Percentiles rank a stretch among this genome's conserved stretches.
phyloP scores from a whole-genome alignment of 2,797 vertebrate species.

The Gambelia wislizenii region DNA sequence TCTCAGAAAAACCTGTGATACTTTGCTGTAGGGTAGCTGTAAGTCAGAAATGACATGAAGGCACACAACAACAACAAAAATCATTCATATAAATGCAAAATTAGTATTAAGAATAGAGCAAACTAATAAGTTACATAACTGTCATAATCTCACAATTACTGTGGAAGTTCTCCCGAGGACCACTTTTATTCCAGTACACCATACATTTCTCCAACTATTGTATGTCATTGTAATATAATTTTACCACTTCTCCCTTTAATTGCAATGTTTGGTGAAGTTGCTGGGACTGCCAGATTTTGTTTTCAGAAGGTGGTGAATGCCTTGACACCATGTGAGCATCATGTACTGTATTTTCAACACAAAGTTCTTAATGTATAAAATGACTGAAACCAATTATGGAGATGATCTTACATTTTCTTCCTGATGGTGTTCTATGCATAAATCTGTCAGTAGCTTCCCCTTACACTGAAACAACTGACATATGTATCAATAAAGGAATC shows the following conservation, averaged over 20 bases:
- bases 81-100: no score
- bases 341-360: conserved; percentile 2
- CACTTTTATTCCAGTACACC: neutral
- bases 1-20: no score
- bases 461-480: neutral
- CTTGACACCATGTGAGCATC: neutral
- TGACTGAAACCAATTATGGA: neutral
- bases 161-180: no score
- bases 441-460: neutral
- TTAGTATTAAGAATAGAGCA: no score
- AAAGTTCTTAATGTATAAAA: neutral
- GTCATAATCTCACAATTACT: no score
- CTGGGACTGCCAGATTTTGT: neutral
- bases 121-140: no score
- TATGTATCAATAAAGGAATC: neutral
- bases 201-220: neutral
- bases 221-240: neutral
- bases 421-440: neutral
- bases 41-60: no score
- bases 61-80: no score
- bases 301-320: neutral
- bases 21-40: no score
- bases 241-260: neutral
- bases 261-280: neutral
- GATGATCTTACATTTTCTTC: conserved; percentile 3